Percentiles rank a stretch among this genome's conserved stretches.
Evolutionary conservation across 2,797 vertebrate species (phyloP).

Genomic region (Enteromius afrohamiltoni): DNA sequence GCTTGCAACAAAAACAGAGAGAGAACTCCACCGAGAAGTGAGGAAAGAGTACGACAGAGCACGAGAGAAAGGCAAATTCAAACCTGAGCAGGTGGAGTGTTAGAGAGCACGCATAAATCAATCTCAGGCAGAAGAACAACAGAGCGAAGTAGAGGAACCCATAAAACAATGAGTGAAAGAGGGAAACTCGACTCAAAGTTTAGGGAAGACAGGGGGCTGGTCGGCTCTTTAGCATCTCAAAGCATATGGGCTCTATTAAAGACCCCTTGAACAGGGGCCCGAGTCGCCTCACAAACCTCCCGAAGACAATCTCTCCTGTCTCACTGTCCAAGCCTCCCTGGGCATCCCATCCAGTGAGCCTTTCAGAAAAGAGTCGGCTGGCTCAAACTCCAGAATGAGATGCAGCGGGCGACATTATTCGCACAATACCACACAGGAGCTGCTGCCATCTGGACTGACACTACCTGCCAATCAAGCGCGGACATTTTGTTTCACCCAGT

Average conservation of each 20-base stretch:
- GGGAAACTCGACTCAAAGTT: conserved; percentile 52
- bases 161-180: conserved; percentile 48
- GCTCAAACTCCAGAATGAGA: conserved; percentile 58
- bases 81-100: conserved; percentile 34
- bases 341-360: conserved; percentile 15
- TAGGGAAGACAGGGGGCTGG: conserved; percentile 65
- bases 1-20: conserved; percentile 38
- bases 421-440: conserved; percentile 56
- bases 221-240: conserved; percentile 78
- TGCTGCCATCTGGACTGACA: conserved; percentile 57
- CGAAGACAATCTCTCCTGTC: conserved; percentile 29
- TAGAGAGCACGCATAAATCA: neutral
- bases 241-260: conserved; percentile 77
- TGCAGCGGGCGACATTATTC: conserved; percentile 51
- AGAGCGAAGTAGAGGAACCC: neutral
- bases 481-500: conserved; percentile 40
- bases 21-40: conserved; percentile 26
- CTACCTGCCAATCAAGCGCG: conserved; percentile 62
- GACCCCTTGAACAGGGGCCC: conserved; percentile 59
- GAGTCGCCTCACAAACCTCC: conserved; percentile 39
- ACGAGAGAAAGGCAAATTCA: conserved; percentile 56
- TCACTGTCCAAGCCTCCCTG: conserved; percentile 16
- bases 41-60: conserved; percentile 39
- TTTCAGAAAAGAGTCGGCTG: conserved; percentile 60
- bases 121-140: neutral